phyloP scores from a whole-genome alignment of 1,140 invertebrate genomes.

The Hydropsyche tenuis region DNA sequence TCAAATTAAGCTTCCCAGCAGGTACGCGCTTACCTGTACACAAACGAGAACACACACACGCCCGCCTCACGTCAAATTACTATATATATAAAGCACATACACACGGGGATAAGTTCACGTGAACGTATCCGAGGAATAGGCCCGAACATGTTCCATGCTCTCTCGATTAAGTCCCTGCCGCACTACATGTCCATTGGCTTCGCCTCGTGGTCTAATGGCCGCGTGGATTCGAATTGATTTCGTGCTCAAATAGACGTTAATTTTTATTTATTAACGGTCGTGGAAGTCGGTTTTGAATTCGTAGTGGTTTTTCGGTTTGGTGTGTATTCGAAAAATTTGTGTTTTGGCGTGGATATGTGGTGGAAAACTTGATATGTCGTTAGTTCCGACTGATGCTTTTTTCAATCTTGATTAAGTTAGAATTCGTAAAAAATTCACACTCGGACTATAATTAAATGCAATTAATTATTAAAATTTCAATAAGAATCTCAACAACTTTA shows the following conservation, averaged over 20 bases:
- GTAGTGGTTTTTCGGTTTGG: neutral
- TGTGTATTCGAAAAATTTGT: neutral
- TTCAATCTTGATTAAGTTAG: neutral
- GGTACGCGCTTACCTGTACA: conserved; percentile 32
- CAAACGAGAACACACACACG: conserved; percentile 16
- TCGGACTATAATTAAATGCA: too few relatives aligned
- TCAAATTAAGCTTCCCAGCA: conserved; percentile 41
- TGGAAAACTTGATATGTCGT: neutral
- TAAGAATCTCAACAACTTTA: conserved; percentile 5
- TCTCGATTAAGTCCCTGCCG: conserved; percentile 40
- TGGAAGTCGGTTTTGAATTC: neutral
- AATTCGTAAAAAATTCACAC: too few relatives aligned
- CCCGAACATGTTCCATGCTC: neutral
- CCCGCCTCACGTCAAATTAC: neutral
- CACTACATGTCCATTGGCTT: conserved; percentile 35
- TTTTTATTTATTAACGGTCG: neutral
- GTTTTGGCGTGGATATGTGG: neutral
- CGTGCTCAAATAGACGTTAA: neutral
- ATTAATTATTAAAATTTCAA: too few relatives aligned
- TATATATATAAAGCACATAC: too few relatives aligned
- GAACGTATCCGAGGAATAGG: neutral
- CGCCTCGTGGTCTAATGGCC: conserved; percentile 27
- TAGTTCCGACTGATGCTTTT: neutral
- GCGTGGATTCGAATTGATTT: neutral
- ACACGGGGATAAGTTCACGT: neutral